These are phyloP conservation scores for Novumbra hubbsi DNA, from an alignment of 2,797 vertebrate genomes.

Conservation along the genomic window DNA sequence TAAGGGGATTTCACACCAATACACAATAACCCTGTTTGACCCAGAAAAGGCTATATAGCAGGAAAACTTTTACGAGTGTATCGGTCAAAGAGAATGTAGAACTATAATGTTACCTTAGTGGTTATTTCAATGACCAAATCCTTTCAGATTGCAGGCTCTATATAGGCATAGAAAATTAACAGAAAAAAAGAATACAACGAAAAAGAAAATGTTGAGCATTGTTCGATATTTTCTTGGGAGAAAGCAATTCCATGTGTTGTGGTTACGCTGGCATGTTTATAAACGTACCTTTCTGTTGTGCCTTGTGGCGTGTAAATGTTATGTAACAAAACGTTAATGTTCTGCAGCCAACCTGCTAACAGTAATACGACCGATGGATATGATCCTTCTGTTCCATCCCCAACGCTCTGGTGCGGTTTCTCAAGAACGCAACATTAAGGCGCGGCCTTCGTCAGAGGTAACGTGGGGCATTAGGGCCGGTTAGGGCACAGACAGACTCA, in stretches of 20 bases:
- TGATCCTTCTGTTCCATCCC: slow-evolving; percentile 15
- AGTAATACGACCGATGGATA: slow-evolving; percentile 25
- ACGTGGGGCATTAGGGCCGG: too few relatives aligned
- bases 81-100: neutral
- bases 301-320: neutral
- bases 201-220: too few relatives aligned
- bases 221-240: too few relatives aligned
- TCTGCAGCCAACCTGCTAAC: slow-evolving; percentile 24
- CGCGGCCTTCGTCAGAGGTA: slow-evolving; percentile 3
- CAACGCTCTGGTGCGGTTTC: slow-evolving; percentile 8
- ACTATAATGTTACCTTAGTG: neutral
- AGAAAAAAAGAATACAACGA: neutral
- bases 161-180: neutral
- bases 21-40: neutral
- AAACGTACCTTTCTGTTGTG: neutral
- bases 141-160: neutral
- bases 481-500: too few relatives aligned
- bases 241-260: too few relatives aligned
- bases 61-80: neutral
- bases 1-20: neutral
- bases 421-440: slow-evolving; percentile 21
- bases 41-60: neutral
- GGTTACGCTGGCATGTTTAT: neutral
- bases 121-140: neutral
- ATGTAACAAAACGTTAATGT: neutral